Percentiles rank a stretch among this genome's conserved stretches.
phyloP scores from a whole-genome alignment of 2,797 vertebrate genomes.

The Rhinoraja longicauda region DNA sequence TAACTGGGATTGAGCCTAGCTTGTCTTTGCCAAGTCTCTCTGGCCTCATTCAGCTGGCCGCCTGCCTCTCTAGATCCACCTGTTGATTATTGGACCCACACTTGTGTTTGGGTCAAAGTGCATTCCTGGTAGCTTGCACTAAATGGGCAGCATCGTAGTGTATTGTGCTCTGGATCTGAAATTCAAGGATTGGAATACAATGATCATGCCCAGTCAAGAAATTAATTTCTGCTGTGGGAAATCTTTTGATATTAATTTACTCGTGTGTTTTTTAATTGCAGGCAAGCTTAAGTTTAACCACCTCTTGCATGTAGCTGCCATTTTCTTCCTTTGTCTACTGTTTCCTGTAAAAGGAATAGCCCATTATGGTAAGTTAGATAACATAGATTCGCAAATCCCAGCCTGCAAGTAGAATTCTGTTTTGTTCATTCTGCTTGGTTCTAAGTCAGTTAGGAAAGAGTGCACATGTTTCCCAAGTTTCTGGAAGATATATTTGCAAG shows the following conservation, averaged over 20 bases:
- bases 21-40: not conserved
- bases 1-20: not conserved
- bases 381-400: not conserved
- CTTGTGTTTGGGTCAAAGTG: not conserved
- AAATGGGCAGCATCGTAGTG: no score
- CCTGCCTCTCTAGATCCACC: not conserved
- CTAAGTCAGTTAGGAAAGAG: not conserved
- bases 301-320: not conserved
- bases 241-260: not conserved
- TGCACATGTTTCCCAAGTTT: not conserved
- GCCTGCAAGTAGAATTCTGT: not conserved
- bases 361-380: not conserved
- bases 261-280: not conserved
- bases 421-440: not conserved
- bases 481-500: not conserved
- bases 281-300: not conserved
- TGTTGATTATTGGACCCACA: not conserved
- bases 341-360: not conserved
- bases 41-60: not conserved
- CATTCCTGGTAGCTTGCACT: no score
- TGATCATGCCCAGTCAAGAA: no score
- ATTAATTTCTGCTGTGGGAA: no score
- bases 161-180: no score
- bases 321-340: not conserved
- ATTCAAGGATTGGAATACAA: no score